Evolutionary conservation across 2,888 invertebrate genomes (phyloP).

Genomic region (Stenchaetothrips biformis): DNA sequence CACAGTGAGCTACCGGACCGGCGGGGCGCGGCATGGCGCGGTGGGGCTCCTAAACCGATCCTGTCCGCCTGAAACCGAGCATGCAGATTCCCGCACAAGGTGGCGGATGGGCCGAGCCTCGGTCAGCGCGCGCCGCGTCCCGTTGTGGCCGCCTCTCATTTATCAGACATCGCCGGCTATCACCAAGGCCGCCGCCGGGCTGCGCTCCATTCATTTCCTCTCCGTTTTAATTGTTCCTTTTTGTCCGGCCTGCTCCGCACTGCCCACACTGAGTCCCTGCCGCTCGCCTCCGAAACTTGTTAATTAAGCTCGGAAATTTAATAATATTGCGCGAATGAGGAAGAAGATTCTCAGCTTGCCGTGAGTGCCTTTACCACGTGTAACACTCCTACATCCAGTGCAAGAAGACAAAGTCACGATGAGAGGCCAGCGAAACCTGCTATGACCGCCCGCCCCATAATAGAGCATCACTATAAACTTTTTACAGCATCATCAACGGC

Average conservation of each 20-base stretch:
- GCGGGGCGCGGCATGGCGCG: neutral
- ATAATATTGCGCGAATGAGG: neutral
- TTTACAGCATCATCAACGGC: neutral
- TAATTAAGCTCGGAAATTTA: conserved; percentile 4
- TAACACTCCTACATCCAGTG: too few relatives aligned
- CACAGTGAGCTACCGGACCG: neutral
- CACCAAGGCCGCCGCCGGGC: neutral
- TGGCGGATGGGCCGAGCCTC: neutral
- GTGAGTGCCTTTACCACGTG: too few relatives aligned
- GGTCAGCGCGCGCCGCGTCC: neutral
- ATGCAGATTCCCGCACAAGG: neutral
- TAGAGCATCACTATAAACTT: neutral
- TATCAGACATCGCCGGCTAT: conserved; percentile 4
- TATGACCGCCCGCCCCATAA: neutral
- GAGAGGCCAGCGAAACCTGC: too few relatives aligned
- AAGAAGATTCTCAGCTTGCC: neutral
- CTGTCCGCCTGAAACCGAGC: neutral
- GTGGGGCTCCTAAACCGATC: neutral
- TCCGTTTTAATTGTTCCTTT: neutral
- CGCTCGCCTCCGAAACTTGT: neutral
- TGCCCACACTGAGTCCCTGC: neutral
- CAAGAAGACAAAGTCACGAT: too few relatives aligned
- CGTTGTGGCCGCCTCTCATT: neutral
- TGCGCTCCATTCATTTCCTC: neutral
- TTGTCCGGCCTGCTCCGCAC: neutral